Base-by-base conservation (phyloP, 2,888 invertebrate species). In the Rutpela maculata region DNA sequence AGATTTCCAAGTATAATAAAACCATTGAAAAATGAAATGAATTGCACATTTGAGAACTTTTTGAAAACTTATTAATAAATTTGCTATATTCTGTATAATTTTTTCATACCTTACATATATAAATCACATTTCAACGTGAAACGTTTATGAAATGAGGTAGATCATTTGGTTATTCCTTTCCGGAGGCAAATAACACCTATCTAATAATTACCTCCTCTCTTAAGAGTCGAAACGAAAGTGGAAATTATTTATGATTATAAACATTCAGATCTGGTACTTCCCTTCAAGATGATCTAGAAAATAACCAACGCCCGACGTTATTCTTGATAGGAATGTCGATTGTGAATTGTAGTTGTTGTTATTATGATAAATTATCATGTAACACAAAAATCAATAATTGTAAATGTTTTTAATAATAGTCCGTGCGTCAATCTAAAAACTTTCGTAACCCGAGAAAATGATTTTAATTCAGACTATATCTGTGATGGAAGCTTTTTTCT, bases 201-300 rank as follows among this genome's bases (percentile, higher is more conserved):
- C 31, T 10, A 63, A 35, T 35, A 63, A 63, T 63, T 63, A 63
- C 11, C 31, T 63, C 17, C 35, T 10, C 7, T 63, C 31, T n/a
- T 35, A 35, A 17, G 31, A 63, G 62, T 43, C 4, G 62, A 31
- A 62, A 17, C 31, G 62, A 63, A 63, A 63, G 62, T 63, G 18
- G 3, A 31, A 60, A n/a, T 15, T 35, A 35, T 63, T 63, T 63
- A 38, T 63, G 18, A 66, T 18, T 19, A 43, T 50, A 50, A 50
- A 50, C 15, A 50, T 50, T 15, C 1, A 50, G 12, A 19, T 19
- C 19, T 19, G 38, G 18, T 17, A 50, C 65, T 66, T 66, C 65
- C 65, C 43, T 50, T 50, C 15, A 22, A 7, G 18, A 66, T 50
- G 65, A 38, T 66, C 43, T 43, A 66, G 17, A 43, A 66, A 38